Evolutionary conservation across 1,140 invertebrate genomes (phyloP).

Genomic region (Heliconius eleuchia): DNA sequence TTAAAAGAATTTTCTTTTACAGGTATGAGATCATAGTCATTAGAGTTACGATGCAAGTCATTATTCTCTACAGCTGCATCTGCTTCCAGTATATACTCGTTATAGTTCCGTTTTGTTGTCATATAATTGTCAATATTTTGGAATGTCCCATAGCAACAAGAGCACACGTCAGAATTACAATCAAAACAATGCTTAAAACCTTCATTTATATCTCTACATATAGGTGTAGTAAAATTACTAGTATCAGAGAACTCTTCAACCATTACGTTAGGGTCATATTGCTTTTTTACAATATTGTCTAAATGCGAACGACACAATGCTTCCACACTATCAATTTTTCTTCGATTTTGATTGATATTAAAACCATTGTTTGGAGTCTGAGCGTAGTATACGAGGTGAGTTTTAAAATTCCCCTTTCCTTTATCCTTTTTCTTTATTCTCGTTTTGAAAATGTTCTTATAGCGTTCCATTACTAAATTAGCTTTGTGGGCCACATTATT

Average conservation of each 20-base stretch:
- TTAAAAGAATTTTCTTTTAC: constrained; percentile 61
- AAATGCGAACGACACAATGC: constrained; percentile 37
- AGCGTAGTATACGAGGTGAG: constrained; percentile 62
- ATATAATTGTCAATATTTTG: constrained; percentile 59
- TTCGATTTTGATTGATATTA: constrained; percentile 30
- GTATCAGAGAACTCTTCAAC: constrained; percentile 50
- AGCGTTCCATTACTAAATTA: constrained; percentile 2
- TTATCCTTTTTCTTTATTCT: constrained; percentile 45
- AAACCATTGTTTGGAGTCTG: constrained; percentile 41
- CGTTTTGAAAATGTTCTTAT: constrained; percentile 41
- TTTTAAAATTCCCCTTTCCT: constrained; percentile 45
- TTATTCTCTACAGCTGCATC: constrained; percentile 33
- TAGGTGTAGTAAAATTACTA: constrained; percentile 57
- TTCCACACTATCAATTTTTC: constrained; percentile 11
- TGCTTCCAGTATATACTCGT: constrained; percentile 8
- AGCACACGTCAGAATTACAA: constrained; percentile 58
- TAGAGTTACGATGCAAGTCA: constrained; percentile 56
- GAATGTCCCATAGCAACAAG: constrained; percentile 62
- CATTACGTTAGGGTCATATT: constrained; percentile 50
- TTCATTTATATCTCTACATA: constrained; percentile 54
- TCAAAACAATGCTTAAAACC: not conserved
- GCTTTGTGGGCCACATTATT: not conserved
- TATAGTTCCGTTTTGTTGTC: constrained; percentile 30
- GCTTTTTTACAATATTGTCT: constrained; percentile 52
- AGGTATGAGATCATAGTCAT: constrained; percentile 63